Conservation (phyloP, 2,113 vertebrate genomes). For the Chauna torquata region DNA sequence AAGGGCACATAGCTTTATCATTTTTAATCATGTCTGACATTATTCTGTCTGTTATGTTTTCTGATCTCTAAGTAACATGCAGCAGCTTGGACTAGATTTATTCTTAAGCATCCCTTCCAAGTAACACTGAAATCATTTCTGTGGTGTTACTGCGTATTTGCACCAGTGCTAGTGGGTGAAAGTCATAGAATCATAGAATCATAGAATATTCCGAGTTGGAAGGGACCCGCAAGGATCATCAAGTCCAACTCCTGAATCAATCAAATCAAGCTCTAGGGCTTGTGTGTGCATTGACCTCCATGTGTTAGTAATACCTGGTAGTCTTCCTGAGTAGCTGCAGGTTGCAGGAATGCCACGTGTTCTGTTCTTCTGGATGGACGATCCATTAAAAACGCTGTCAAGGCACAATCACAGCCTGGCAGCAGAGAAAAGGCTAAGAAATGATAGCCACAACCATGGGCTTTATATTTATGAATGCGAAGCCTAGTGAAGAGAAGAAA, state of each 20-base stretch:
- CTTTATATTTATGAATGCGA: not conserved
- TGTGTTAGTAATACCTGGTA: not conserved
- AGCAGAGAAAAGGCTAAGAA: not conserved
- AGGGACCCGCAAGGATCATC: no score
- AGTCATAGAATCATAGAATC: no score
- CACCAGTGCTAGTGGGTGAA: not conserved
- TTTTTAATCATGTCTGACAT: not conserved
- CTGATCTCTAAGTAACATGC: not conserved
- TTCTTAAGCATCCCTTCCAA: not conserved
- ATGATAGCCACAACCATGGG: not conserved
- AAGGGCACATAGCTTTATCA: not conserved
- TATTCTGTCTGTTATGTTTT: not conserved
- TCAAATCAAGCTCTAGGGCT: not conserved
- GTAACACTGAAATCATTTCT: not conserved
- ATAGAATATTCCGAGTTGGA: no score
- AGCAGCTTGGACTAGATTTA: not conserved
- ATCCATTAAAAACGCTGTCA: not conserved
- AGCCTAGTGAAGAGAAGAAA: not conserved
- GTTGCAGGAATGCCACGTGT: accelerated
- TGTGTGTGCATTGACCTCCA: accelerated
- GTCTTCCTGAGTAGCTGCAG: not conserved
- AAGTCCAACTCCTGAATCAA: no score
- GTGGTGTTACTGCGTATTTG: not conserved
- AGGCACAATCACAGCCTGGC: not conserved
- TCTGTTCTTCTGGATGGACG: not conserved